phyloP scores from a whole-genome alignment of 2,113 vertebrate species.

The Pterocles burchelli region DNA sequence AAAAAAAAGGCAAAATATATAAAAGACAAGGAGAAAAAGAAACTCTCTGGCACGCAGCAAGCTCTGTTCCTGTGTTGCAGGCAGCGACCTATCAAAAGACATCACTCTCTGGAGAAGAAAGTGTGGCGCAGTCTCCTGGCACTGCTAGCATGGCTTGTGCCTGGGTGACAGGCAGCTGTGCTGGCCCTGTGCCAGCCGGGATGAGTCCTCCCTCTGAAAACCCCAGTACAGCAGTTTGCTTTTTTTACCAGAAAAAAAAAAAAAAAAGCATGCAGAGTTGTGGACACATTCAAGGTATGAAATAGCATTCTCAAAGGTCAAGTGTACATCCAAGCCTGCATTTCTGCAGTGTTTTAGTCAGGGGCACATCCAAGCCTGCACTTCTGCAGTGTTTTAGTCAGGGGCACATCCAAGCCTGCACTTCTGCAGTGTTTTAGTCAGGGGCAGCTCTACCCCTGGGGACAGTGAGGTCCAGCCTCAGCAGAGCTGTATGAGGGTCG shows the following conservation, averaged over 20 bases:
- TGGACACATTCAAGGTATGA: not conserved
- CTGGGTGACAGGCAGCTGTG: conserved; percentile 46
- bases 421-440: not conserved
- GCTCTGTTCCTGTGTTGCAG: conserved; percentile 15
- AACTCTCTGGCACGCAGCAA: not conserved
- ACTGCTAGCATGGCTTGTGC: not conserved
- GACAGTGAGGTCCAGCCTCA: not conserved
- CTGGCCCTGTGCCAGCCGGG: conserved; percentile 15
- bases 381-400: not conserved
- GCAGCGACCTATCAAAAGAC: not conserved
- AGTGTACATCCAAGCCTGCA: not conserved
- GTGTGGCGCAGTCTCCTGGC: not conserved
- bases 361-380: not conserved
- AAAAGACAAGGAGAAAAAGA: not conserved
- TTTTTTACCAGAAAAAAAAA: not conserved
- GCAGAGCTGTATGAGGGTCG: not conserved
- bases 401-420: not conserved
- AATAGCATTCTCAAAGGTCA: not conserved
- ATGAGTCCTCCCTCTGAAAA: not conserved
- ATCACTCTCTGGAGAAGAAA: conserved; percentile 43
- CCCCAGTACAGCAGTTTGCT: not conserved
- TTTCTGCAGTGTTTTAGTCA: not conserved
- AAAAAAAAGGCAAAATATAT: not conserved
- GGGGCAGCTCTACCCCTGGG: not conserved
- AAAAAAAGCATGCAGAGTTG: not conserved